Conservation (phyloP, 2,888 invertebrate genomes). For the Patella pellucida region DNA sequence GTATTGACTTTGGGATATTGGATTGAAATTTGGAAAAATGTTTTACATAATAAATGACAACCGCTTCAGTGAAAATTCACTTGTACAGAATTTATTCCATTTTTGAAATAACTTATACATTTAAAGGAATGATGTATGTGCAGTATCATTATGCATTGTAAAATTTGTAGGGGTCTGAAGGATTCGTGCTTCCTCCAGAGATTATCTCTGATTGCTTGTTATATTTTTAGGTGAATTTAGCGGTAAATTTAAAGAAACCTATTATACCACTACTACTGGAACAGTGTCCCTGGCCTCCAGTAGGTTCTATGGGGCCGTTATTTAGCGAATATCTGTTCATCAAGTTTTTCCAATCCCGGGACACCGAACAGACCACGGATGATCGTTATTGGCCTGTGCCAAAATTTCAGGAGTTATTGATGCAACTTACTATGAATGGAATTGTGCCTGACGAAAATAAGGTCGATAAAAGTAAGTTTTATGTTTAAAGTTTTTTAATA, state of each 20-base stretch:
- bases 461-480: slow-evolving; percentile 45
- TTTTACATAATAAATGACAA: no score
- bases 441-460: slow-evolving; percentile 51
- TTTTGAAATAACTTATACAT: no score
- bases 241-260: slow-evolving; percentile 63
- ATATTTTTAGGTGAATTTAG: slow-evolving; percentile 60
- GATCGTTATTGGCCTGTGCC: slow-evolving; percentile 62
- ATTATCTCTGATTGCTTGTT: no score
- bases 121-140: no score
- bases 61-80: no score
- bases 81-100: no score
- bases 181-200: no score
- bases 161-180: no score
- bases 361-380: slow-evolving; percentile 47
- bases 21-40: no score
- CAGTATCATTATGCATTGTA: no score
- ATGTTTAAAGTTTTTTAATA: no score
- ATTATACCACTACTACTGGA: slow-evolving; percentile 68
- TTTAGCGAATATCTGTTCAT: slow-evolving; percentile 68
- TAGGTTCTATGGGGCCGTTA: slow-evolving; percentile 68
- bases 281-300: slow-evolving; percentile 67
- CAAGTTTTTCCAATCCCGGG: slow-evolving; percentile 47
- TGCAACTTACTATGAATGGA: slow-evolving; percentile 61
- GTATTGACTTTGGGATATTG: no score
- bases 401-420: slow-evolving; percentile 66